Evolutionary conservation across 2,888 invertebrate species (phyloP).

Genomic region (Erebia ligea): DNA sequence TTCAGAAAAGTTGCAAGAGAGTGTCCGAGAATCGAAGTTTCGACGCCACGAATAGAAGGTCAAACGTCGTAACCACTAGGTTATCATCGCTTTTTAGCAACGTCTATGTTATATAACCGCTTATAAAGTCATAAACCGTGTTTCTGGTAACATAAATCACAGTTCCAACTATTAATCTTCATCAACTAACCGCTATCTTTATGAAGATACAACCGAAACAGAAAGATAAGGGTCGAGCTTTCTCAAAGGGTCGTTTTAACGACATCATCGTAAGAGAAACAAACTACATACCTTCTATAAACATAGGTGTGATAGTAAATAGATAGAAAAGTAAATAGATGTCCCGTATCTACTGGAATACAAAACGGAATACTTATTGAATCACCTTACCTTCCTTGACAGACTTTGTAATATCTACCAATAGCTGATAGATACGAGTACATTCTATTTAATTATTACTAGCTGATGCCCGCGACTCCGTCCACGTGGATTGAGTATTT

Average conservation of each 20-base stretch:
- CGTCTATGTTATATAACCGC: background rate
- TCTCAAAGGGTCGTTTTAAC: slow-evolving; percentile 20
- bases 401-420: no score
- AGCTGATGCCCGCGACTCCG: no score
- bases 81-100: no score
- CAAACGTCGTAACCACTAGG: no score
- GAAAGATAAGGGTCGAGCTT: slow-evolving; percentile 27
- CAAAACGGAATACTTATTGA: background rate
- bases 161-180: slow-evolving; percentile 24
- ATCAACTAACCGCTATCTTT: slow-evolving; percentile 33
- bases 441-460: no score
- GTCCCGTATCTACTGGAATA: background rate
- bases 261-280: background rate
- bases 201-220: slow-evolving; percentile 40
- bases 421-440: no score
- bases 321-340: background rate
- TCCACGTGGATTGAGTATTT: no score
- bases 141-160: slow-evolving; percentile 19
- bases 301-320: background rate
- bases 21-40: no score
- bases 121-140: slow-evolving; percentile 5
- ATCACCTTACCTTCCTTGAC: no score
- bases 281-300: background rate
- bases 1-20: no score
- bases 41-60: no score